phyloP scores from a whole-genome alignment of 2,113 vertebrate species.

The Alaudala cheleensis region DNA sequence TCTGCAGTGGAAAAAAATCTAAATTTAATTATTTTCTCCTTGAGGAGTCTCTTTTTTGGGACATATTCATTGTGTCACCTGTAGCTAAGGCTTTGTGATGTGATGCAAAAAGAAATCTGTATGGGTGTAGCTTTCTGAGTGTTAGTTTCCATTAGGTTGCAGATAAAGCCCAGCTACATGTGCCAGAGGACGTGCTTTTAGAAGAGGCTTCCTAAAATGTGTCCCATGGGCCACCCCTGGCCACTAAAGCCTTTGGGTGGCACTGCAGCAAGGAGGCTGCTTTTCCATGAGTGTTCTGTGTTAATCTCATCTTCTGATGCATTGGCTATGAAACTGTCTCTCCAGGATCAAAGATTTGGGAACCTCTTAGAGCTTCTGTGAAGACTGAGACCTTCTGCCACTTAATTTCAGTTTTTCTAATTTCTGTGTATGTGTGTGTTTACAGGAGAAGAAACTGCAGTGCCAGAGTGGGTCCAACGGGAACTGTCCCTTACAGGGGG shows the following conservation, averaged over 20 bases:
- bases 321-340: background rate
- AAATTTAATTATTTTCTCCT: background rate
- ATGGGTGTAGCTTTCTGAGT: background rate
- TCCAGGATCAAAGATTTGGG: background rate
- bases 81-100: background rate
- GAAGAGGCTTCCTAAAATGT: background rate
- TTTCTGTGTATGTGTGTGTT: conserved; percentile 3
- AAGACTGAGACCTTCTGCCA: background rate
- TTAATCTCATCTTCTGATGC: background rate
- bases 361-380: background rate
- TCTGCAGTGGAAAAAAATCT: background rate
- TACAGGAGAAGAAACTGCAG: conserved; percentile 1
- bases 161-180: background rate
- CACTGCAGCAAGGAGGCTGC: background rate
- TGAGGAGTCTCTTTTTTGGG: background rate
- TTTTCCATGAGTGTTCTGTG: background rate
- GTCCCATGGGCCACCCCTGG: background rate
- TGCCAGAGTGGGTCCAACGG: conserved; percentile 87
- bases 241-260: background rate
- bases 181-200: background rate
- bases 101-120: background rate
- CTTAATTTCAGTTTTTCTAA: background rate
- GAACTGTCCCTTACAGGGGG: conserved; percentile 72
- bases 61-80: background rate
- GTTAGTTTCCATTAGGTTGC: background rate